phyloP scores from a whole-genome alignment of 2,113 vertebrate species.

The Collichthys lucidus region DNA sequence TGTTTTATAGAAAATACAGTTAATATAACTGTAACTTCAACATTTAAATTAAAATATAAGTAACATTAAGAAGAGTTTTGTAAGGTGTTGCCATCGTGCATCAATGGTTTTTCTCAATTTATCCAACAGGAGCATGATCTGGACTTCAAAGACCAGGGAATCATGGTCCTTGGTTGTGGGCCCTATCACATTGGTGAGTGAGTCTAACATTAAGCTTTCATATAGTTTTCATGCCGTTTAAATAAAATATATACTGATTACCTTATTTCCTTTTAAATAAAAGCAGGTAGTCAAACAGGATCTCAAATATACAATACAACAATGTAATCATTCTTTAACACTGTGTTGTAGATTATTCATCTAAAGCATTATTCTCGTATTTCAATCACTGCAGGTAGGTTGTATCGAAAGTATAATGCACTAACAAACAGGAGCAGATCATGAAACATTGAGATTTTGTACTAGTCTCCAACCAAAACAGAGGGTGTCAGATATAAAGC shows the following conservation, averaged over 20 bases:
- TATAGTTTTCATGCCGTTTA: neutral
- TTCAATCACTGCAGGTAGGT: too few species aligned
- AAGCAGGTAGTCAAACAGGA: too few species aligned
- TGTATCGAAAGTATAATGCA: too few species aligned
- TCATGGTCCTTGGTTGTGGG: conserved; percentile 97
- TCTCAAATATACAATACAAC: too few species aligned
- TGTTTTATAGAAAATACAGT: neutral
- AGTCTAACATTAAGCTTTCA: conserved; percentile 51
- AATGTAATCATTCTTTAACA: neutral
- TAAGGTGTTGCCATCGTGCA: too few species aligned
- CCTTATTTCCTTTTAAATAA: neutral
- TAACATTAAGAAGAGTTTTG: neutral
- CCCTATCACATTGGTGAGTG: conserved; percentile 98
- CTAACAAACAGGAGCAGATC: too few species aligned
- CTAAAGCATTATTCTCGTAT: neutral
- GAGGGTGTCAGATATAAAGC: too few species aligned
- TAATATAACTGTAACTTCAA: neutral
- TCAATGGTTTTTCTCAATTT: neutral
- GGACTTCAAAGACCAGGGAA: conserved; percentile 90
- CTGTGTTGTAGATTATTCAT: neutral
- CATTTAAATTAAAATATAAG: neutral
- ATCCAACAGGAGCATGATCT: conserved; percentile 91
- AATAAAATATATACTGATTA: neutral
- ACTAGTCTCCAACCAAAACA: too few species aligned
- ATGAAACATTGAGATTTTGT: too few species aligned